Percentiles rank a stretch among this genome's conserved stretches.
Conservation (phyloP, 2,113 vertebrate species). For the Crotalus tigris region DNA sequence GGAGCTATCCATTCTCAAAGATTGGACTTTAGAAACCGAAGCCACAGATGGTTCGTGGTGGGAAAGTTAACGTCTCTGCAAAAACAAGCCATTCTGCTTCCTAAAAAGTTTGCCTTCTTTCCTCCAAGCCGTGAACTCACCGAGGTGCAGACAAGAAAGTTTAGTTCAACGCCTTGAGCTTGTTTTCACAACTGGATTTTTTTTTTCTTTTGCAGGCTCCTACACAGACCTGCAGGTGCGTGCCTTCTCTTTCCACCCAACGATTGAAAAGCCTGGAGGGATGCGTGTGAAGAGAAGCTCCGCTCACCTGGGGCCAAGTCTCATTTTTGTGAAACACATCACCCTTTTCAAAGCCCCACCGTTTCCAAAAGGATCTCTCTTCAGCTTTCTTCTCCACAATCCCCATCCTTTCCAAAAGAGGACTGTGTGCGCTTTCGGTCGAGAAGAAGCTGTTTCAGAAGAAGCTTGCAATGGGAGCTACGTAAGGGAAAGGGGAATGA, state of each 20-base stretch:
- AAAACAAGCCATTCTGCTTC: background rate
- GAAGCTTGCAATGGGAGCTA: background rate
- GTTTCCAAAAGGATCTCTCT: accelerated
- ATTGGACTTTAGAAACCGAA: background rate
- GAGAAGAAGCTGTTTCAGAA: background rate
- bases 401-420: background rate
- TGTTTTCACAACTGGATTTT: background rate
- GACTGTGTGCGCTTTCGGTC: too few species aligned
- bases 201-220: background rate
- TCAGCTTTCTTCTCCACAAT: background rate
- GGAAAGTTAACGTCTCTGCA: background rate
- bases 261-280: background rate
- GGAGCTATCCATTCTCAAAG: background rate
- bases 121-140: conserved; percentile 2
- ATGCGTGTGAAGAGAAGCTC: background rate
- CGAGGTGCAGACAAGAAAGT: conserved; percentile 19
- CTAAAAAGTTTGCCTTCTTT: conserved; percentile 36
- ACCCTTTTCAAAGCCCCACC: background rate
- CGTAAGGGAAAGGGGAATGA: background rate
- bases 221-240: accelerated
- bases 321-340: accelerated
- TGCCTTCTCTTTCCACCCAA: accelerated
- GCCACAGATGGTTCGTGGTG: background rate
- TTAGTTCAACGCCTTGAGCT: conserved; percentile 18
- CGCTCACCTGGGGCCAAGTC: background rate